Percentiles rank a stretch among this genome's conserved stretches.
Evolutionary conservation across 2,113 vertebrate species (phyloP).

Genomic region (Geothlypis trichas): DNA sequence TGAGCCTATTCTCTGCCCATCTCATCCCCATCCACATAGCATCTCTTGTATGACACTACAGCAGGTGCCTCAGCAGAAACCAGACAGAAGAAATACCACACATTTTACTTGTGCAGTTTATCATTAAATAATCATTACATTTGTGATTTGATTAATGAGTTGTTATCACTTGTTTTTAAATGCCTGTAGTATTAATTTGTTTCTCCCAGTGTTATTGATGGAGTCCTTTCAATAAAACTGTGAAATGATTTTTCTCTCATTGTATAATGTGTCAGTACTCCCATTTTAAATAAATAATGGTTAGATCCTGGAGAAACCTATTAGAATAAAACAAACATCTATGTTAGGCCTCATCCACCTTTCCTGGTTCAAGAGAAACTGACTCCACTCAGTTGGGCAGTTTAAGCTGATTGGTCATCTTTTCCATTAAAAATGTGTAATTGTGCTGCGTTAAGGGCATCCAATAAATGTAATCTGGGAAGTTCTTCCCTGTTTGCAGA

Average conservation of each 20-base stretch:
- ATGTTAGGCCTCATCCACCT: neutral
- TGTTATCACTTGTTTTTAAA: neutral
- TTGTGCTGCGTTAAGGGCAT: neutral
- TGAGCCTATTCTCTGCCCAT: neutral
- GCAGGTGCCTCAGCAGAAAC: neutral
- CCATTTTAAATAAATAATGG: neutral
- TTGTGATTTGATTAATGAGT: neutral
- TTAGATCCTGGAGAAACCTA: neutral
- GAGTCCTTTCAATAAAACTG: neutral
- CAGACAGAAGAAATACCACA: neutral
- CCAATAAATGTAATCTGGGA: neutral
- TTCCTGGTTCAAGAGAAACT: neutral
- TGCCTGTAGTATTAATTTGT: neutral
- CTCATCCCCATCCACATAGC: accelerated
- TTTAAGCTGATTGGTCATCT: neutral
- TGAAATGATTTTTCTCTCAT: neutral
- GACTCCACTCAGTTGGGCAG: neutral
- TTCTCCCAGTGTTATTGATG: neutral
- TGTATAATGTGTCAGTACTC: neutral
- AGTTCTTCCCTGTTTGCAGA: neutral
- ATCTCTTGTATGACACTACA: neutral
- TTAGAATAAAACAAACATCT: constrained; percentile 16
- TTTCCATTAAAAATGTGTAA: neutral
- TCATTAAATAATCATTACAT: neutral
- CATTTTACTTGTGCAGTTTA: neutral